phyloP scores from a whole-genome alignment of 2,888 invertebrate genomes.

The Diarsia mendica region DNA sequence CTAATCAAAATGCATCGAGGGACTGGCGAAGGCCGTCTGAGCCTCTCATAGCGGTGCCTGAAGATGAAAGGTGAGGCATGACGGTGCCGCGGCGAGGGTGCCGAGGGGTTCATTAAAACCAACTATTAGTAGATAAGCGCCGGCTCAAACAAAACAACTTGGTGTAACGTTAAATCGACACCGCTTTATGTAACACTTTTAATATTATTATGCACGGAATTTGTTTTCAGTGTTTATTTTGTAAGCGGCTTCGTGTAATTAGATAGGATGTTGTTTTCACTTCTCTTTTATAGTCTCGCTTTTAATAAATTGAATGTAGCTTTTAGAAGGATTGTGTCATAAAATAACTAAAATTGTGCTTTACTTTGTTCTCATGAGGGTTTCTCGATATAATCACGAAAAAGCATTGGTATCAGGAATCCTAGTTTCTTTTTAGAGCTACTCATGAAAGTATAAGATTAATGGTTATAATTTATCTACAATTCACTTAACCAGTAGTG shows the following conservation, averaged over 20 bases:
- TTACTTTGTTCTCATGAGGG: background rate
- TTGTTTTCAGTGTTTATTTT: constrained; percentile 48
- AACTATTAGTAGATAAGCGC: constrained; percentile 83
- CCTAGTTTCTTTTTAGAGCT: background rate
- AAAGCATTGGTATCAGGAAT: background rate
- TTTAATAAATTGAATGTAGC: background rate
- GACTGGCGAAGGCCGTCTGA: constrained; percentile 84
- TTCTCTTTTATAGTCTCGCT: background rate
- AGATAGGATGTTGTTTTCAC: constrained; percentile 19
- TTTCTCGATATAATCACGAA: background rate
- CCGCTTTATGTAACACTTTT: constrained; percentile 65
- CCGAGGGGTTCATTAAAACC: constrained; percentile 84
- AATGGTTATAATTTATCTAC: background rate
- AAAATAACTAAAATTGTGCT: background rate
- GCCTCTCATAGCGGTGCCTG: constrained; percentile 86
- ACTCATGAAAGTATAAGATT: background rate
- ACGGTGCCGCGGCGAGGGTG: constrained; percentile 72
- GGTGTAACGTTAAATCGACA: constrained; percentile 75
- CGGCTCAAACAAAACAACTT: constrained; percentile 79
- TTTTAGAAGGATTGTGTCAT: background rate
- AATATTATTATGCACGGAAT: constrained; percentile 57
- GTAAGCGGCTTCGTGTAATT: constrained; percentile 36
- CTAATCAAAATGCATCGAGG: constrained; percentile 81
- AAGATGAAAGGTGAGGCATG: constrained; percentile 88
- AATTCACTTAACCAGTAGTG: background rate